Evolutionary conservation across 2,797 vertebrate species (phyloP).

Genomic region (Pseudotriccus pelzelni): DNA sequence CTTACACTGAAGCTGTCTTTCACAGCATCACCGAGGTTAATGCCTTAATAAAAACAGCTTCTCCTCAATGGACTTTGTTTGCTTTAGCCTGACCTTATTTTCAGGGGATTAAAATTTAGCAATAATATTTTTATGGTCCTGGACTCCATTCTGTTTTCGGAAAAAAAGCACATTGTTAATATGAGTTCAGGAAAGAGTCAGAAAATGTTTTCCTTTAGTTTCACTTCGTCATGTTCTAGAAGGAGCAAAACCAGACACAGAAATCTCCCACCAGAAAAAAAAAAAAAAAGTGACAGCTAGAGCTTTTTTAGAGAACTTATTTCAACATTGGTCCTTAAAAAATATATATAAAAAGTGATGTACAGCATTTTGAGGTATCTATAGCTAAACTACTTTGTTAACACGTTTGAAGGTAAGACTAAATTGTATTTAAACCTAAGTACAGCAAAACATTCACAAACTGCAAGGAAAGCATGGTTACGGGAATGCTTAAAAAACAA

Average conservation of each 20-base stretch:
- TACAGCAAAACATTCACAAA: not conserved
- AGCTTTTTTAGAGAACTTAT: not conserved
- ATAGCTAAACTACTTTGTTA: not conserved
- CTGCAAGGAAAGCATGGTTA: not conserved
- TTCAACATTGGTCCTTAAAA: not conserved
- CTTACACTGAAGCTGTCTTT: rapidly evolving
- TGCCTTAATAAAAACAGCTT: not conserved
- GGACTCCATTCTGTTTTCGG: not conserved
- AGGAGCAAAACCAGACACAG: not conserved
- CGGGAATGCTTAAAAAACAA: not conserved
- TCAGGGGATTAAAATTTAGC: not conserved
- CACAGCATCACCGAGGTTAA: not conserved
- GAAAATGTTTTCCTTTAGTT: not conserved
- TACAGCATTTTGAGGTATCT: not conserved
- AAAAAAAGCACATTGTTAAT: not conserved
- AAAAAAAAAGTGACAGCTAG: not conserved
- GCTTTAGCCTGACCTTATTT: not conserved
- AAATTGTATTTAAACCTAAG: not conserved
- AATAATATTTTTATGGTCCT: constrained; percentile 5
- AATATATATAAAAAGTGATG: not conserved
- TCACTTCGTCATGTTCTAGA: not conserved
- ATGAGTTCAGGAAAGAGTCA: not conserved
- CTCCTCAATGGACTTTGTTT: not conserved
- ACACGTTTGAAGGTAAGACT: not conserved
- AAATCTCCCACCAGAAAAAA: not conserved